These are phyloP conservation scores for Reinhardtius hippoglossoides DNA, from an alignment of 2,113 vertebrate species.

Conservation along the genomic window DNA sequence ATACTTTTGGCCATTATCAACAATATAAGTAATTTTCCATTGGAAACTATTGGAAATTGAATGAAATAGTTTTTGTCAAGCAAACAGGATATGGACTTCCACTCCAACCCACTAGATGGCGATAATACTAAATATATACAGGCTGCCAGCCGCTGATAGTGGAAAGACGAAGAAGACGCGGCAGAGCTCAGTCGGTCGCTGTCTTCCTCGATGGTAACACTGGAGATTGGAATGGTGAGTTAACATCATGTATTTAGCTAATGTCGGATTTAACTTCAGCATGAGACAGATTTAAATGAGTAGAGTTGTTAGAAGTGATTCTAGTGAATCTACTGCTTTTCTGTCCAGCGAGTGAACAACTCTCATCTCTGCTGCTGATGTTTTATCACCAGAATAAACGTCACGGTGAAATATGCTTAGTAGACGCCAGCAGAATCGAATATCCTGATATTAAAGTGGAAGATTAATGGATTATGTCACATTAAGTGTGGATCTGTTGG, in stretches of 20 bases:
- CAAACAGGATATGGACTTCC: no score
- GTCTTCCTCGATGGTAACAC: background rate
- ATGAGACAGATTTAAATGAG: no score
- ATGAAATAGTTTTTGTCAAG: background rate
- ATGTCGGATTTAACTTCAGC: no score
- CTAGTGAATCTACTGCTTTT: no score
- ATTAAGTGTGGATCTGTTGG: fast-evolving
- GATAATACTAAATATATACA: background rate
- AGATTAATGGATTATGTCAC: background rate
- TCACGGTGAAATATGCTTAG: no score
- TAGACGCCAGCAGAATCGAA: no score
- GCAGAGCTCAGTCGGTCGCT: background rate
- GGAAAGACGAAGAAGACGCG: fast-evolving
- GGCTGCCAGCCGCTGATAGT: fast-evolving
- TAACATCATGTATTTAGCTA: background rate
- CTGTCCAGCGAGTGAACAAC: no score
- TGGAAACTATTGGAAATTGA: background rate
- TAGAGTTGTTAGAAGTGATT: no score
- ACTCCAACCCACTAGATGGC: constrained; percentile 18
- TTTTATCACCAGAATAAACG: no score
- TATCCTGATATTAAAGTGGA: background rate
- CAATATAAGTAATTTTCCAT: background rate
- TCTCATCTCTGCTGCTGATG: no score
- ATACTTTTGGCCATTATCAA: background rate
- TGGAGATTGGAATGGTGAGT: background rate